These are phyloP conservation scores for Phalacrocorax carbo DNA, from an alignment of 2,113 vertebrate species.

Conservation along the genomic window DNA sequence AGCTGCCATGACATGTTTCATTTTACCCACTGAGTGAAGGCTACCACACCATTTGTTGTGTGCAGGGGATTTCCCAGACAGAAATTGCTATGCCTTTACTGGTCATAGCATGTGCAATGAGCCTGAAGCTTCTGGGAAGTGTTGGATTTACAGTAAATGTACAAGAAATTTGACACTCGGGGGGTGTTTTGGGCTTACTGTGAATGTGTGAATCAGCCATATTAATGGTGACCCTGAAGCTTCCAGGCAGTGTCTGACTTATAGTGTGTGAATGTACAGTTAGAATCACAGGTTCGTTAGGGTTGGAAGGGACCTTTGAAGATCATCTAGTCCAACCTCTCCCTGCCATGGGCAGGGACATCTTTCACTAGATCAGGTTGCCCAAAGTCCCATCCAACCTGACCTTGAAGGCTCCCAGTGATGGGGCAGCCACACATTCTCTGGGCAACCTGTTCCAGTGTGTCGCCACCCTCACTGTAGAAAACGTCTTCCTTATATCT, in stretches of 20 bases:
- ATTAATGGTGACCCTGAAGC: background rate
- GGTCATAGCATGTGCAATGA: background rate
- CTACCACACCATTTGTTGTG: background rate
- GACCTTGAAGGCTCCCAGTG: background rate
- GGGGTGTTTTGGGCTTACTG: background rate
- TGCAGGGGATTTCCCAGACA: background rate
- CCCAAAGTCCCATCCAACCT: background rate
- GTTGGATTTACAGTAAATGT: background rate
- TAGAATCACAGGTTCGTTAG: background rate
- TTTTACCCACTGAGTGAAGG: rapidly evolving
- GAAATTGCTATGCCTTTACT: background rate
- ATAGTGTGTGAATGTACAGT: background rate
- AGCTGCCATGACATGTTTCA: background rate
- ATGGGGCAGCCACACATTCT: background rate
- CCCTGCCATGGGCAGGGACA: background rate
- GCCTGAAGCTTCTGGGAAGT: background rate
- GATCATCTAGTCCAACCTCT: background rate
- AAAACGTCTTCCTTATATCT: background rate
- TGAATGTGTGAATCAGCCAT: slow-evolving; percentile 12
- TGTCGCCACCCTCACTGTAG: background rate
- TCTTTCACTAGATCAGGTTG: background rate
- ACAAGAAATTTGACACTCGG: background rate
- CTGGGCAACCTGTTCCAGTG: background rate
- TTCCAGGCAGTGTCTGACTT: background rate
- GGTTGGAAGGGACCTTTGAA: background rate